Percentiles rank a stretch among this genome's conserved stretches.
These are phyloP conservation scores for Lepisosteus osseus DNA, from an alignment of 2,113 vertebrate genomes.

Conservation along the genomic window DNA sequence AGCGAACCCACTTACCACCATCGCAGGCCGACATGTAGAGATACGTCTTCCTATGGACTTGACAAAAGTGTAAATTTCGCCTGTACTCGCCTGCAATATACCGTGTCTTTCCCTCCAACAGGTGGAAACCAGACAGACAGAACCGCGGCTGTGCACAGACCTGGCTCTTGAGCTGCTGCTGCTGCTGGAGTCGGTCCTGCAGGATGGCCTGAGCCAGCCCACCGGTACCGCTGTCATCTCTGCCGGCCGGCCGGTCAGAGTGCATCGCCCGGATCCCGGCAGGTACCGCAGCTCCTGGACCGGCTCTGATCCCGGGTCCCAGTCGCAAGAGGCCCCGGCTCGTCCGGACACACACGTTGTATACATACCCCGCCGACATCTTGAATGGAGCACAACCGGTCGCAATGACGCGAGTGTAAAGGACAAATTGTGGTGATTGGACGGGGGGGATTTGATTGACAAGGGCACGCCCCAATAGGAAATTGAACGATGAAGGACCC, in stretches of 20 bases:
- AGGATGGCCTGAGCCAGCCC: slow-evolving; percentile 67
- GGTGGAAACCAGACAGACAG: slow-evolving; percentile 25
- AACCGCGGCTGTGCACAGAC: slow-evolving; percentile 34
- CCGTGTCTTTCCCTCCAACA: neutral
- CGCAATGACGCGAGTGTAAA: slow-evolving; percentile 37
- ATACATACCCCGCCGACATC: slow-evolving; percentile 63
- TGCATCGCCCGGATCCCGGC: slow-evolving; percentile 42
- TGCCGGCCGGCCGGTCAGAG: slow-evolving; percentile 30
- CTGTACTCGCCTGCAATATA: neutral
- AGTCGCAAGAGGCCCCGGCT: slow-evolving; percentile 56
- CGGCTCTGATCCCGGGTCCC: slow-evolving; percentile 16
- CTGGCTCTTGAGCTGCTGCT: slow-evolving; percentile 53
- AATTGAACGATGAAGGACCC: neutral
- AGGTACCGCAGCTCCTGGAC: neutral
- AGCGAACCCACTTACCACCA: neutral
- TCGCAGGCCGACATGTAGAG: neutral
- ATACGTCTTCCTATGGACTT: neutral
- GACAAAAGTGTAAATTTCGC: neutral
- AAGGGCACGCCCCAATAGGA: neutral
- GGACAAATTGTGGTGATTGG: slow-evolving; percentile 63
- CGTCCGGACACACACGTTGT: slow-evolving; percentile 68
- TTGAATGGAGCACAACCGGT: slow-evolving; percentile 52
- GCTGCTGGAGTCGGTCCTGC: slow-evolving; percentile 60
- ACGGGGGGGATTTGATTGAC: slow-evolving; percentile 21
- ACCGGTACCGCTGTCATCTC: slow-evolving; percentile 31